Evolutionary conservation across 2,888 invertebrate genomes (phyloP), one percentile per base, ranked within the genome.

Genomic region (Agrotis ipsilon): DNA sequence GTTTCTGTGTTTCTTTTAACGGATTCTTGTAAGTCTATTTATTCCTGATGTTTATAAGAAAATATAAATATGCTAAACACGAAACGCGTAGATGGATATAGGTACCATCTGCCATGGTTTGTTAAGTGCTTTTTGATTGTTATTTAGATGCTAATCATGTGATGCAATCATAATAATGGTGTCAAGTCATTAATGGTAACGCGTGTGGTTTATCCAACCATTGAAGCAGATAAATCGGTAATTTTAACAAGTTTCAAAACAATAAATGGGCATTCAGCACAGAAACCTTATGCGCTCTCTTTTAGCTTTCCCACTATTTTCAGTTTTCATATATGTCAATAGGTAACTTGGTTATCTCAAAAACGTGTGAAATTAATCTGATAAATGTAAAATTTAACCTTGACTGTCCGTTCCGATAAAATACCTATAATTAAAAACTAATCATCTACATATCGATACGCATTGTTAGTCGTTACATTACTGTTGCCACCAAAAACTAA

Each of bases 361-460:
- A 24, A 54, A 61, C 16, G 14, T 45, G 49, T 32, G 19, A 67
- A 16, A 49, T 57, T 43, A 63, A 43, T 43, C 0, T 14, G 39
- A 43, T 60, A 66, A 39, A 14, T 27, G 18, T 32, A 59, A 32
- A 58, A 59, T 1, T 6, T n/a, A 24, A n/a, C 59, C 69, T 75
- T 69, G 54, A 43, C 48, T 32, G 39, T 18, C 55, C n/a, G 27
- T n/a, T 9, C 13, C n/a, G 69, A 74, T 69, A 64, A 75, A 72
- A 65, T 21, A n/a, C n/a, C n/a, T n/a, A 55, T 24, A 45, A 66
- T 48, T 48, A 54, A 58, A 57, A 71, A 55, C 13, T 13, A 43
- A 16, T 59, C 54, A 45, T 43, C 51, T 39, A 13, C 13, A n/a
- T 43, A 24, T 18, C 57, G 45, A 64, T 71, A 72, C n/a, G 59